Evolutionary conservation across 2,113 vertebrate species (phyloP).

Genomic region (Sinocyclocheilus anshuiensis): DNA sequence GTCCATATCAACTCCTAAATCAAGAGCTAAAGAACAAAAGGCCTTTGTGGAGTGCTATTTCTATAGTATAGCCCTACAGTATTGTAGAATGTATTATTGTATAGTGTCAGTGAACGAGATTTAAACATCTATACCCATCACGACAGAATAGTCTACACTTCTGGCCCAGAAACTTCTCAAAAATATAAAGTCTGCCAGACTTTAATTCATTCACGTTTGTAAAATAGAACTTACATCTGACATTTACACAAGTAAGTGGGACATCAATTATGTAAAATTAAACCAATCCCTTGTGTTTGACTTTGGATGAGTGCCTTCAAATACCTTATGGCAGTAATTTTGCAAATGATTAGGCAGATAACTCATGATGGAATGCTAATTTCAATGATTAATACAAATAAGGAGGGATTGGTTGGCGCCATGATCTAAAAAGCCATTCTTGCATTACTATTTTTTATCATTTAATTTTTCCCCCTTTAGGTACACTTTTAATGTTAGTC

Average conservation of each 20-base stretch:
- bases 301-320: constrained; percentile 29
- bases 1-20: background rate
- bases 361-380: constrained; percentile 18
- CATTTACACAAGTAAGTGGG: constrained; percentile 30
- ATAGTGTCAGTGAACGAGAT: background rate
- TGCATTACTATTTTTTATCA: constrained; percentile 6
- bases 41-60: background rate
- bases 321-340: constrained; percentile 33
- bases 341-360: constrained; percentile 28
- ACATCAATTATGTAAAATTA: constrained; percentile 28
- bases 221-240: constrained; percentile 19
- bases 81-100: background rate
- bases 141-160: background rate
- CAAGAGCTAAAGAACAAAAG: background rate
- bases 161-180: background rate
- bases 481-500: background rate
- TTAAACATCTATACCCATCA: background rate
- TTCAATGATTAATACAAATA: constrained; percentile 33
- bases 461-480: background rate
- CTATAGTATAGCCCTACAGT: background rate
- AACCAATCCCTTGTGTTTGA: constrained; percentile 31
- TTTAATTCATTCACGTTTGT: background rate
- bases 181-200: background rate
- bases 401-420: background rate
- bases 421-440: constrained; percentile 19